Evolutionary conservation across 1,140 invertebrate genomes (phyloP).

Genomic region (Polyergus mexicanus): DNA sequence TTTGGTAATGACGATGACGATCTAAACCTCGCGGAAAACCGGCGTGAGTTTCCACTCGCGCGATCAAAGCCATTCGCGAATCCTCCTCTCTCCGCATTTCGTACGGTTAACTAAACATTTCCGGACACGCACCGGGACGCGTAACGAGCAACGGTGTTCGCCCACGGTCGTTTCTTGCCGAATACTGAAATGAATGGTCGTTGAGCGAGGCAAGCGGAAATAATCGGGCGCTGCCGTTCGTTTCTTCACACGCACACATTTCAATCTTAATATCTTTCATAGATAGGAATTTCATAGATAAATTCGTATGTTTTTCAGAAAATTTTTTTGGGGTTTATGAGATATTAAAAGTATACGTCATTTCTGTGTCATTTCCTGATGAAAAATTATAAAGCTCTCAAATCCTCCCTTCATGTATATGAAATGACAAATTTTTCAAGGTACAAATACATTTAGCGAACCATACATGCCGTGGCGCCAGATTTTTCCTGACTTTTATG

Average conservation of each 20-base stretch:
- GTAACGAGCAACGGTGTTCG: slow-evolving; percentile 61
- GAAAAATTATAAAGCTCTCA: neutral
- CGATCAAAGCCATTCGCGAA: slow-evolving; percentile 67
- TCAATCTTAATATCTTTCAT: neutral
- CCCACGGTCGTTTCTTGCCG: neutral
- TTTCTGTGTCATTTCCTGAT: neutral
- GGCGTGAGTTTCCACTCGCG: slow-evolving; percentile 60
- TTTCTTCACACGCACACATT: no score
- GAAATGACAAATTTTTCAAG: slow-evolving; percentile 8
- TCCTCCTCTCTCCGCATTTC: slow-evolving; percentile 51
- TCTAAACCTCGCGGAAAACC: slow-evolving; percentile 34
- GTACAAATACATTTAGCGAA: slow-evolving; percentile 12
- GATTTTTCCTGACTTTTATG: slow-evolving; percentile 15
- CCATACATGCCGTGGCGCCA: neutral
- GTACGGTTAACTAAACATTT: slow-evolving; percentile 71
- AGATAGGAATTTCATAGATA: neutral
- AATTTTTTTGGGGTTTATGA: neutral
- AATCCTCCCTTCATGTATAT: neutral
- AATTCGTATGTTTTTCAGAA: neutral
- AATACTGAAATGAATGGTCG: slow-evolving; percentile 31
- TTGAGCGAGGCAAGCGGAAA: neutral
- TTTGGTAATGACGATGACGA: slow-evolving; percentile 25
- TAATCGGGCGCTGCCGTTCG: neutral
- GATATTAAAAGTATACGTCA: neutral
- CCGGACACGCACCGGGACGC: slow-evolving; percentile 66